Base-by-base conservation (phyloP, 2,888 invertebrate genomes). In the Gastracanthus pulcherrimus region DNA sequence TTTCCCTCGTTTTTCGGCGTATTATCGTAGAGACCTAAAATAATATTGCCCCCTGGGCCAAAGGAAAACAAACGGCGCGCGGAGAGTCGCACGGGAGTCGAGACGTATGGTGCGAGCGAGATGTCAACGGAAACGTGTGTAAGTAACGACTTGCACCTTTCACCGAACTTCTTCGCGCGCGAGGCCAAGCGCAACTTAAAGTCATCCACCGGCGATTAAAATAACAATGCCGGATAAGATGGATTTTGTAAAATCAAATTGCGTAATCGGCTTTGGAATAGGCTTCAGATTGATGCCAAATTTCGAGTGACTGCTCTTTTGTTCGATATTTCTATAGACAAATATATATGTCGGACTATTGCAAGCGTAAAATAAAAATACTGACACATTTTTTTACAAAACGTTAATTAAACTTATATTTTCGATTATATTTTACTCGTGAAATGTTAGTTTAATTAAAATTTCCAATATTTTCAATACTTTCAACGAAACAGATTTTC, bases 11-110 rank as follows among this genome's bases (percentile, higher is more conserved):
- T 34, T 5, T 45, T 11, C 38, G 51, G 60, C 13, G 7, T 75
- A 58, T 82, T 82, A 75, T 74, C 67, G 34, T 60, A 38, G 7
- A 64, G 64, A 23, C 75, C 78, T 82, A 75, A 82, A 82, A 76
- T 82, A 82, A 82, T 82, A 82, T 78, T 69, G 64, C 64, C 62
- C 34, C 36, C 70, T 7, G 29, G 60, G 41, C 70, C 72, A 67
- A 74, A 82, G 51, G 71, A 58, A 82, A 78, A 82, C 75, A 82
- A 34, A 45, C 34, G 69, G 7, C 7, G 9, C 5, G 19, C 45
- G n/a, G 36, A 41, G 19, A 7, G 36, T n/a, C 26, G 26, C 45
- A 6, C 19, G 67, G 23, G 55, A 66, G 79, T 67, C 36, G 60
- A 79, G 48, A 45, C 78, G 78, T 48, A 60, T 23, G 76, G n/a